phyloP scores from a whole-genome alignment of 2,888 invertebrate genomes.

The Plagodis dolabraria region DNA sequence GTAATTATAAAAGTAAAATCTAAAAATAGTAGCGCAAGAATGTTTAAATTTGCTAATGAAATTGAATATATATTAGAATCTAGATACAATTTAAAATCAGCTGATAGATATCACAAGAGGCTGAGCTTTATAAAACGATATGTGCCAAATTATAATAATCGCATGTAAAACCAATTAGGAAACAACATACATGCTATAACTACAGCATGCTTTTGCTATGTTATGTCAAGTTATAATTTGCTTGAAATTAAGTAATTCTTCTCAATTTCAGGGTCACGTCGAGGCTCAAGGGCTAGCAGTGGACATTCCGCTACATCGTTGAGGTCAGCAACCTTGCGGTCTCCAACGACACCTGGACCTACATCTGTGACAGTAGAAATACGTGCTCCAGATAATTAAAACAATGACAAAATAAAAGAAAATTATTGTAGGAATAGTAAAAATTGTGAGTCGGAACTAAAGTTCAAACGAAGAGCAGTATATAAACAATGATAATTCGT shows the following conservation, averaged over 20 bases:
- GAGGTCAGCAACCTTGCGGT: slow-evolving; percentile 85
- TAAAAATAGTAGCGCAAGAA: too few relatives aligned
- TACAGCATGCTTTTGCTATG: slow-evolving; percentile 42
- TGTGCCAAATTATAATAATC: not conserved
- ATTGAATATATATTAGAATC: not conserved
- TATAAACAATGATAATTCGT: slow-evolving; percentile 21
- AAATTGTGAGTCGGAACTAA: slow-evolving; percentile 13
- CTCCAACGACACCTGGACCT: slow-evolving; percentile 73
- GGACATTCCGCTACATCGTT: slow-evolving; percentile 91
- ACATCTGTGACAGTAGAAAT: slow-evolving; percentile 90
- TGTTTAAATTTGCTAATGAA: not conserved
- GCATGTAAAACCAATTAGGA: slow-evolving; percentile 10
- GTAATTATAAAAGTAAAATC: too few relatives aligned
- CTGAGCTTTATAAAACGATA: not conserved
- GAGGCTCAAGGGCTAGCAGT: slow-evolving; percentile 91
- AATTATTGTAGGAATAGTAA: slow-evolving; percentile 3
- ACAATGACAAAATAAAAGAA: not conserved
- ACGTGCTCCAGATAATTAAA: slow-evolving; percentile 87
- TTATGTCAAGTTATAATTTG: not conserved
- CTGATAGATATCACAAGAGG: not conserved
- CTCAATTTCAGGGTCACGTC: slow-evolving; percentile 78
- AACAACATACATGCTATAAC: slow-evolving; percentile 14
- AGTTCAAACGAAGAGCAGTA: slow-evolving; percentile 19
- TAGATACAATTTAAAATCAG: slow-evolving; percentile 1
- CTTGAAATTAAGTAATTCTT: not conserved